Evolutionary conservation across 2,888 invertebrate genomes (phyloP), one percentile per base, ranked within the genome.

Genomic region (Odontothrips loti): DNA sequence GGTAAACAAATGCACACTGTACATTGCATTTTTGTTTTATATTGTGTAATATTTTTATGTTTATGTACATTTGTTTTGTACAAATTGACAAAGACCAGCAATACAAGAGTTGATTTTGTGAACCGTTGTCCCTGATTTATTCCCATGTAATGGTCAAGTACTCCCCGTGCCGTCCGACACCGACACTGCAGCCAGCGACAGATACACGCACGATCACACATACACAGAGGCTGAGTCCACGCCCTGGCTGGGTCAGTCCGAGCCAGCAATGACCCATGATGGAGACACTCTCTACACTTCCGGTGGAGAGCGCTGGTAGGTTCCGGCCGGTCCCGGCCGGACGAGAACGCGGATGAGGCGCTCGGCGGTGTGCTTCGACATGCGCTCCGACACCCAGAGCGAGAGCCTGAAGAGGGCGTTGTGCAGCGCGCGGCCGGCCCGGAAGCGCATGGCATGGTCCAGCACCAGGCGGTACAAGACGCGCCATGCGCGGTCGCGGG

Each of bases 361-460:
- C 58, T 58, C 58, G 12, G 58, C 20, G 68, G 27, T 12, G 68
- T 27, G 68, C 68, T 75, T 15, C 58, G 58, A 11, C 58, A 43
- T 2, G 34, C 58, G 15, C 58, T 17, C 68, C 68, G 68, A 75
- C 68, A 75, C 68, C 68, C 68, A 75, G 4, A 75, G 68, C 23
- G 68, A 75, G 23, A 75, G 68, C 68, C 27, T 23, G 68, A 75
- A 75, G 23, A 75, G 68, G 9, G 23, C 68, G 68, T 75, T 75
- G 68, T 27, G 27, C 23, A 75, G 27, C 23, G 68, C 27, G 23
- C 68, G n/a, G 23, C 68, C 68, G 23, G 68, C 68, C 23, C 23
- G 23, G 68, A 12, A 23, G 23, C 27, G 68, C 68, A 75, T 75
- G 68, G 68, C 68, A 27, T 27, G 68, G 23, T 75, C 23, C 68